These are phyloP conservation scores for Brachypalpus laphriformis DNA, from an alignment of 2,888 invertebrate species.

Conservation along the genomic window DNA sequence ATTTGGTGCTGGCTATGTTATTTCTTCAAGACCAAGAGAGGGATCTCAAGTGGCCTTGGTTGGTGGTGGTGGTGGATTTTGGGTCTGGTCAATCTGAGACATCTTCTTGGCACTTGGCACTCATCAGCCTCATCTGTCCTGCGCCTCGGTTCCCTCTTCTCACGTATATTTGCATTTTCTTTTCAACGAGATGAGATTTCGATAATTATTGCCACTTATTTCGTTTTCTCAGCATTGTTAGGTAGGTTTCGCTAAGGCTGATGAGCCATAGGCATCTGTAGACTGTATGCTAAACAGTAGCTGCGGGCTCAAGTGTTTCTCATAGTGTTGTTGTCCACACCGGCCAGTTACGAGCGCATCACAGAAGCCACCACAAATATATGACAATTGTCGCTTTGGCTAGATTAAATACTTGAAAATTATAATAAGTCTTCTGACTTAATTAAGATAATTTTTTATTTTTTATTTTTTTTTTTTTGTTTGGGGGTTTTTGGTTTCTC, in stretches of 20 bases:
- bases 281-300: constrained; percentile 67
- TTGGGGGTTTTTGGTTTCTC: not conserved
- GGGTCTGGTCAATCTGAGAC: constrained; percentile 67
- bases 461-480: too few relatives aligned
- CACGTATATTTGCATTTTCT: constrained; percentile 68
- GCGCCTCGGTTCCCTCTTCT: constrained; percentile 27
- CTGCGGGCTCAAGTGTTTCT: constrained; percentile 66
- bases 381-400: constrained; percentile 66
- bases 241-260: constrained; percentile 39
- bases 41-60: constrained; percentile 51
- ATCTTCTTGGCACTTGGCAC: constrained; percentile 70
- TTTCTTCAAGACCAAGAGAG: constrained; percentile 42
- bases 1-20: constrained; percentile 43
- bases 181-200: constrained; percentile 76
- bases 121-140: constrained; percentile 63
- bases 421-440: constrained; percentile 61
- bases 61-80: constrained; percentile 46
- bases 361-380: constrained; percentile 34
- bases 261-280: constrained; percentile 20
- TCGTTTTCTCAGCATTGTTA: constrained; percentile 75
- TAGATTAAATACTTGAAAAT: constrained; percentile 72
- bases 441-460: constrained; percentile 36
- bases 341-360: constrained; percentile 56
- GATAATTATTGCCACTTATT: constrained; percentile 81
- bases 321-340: constrained; percentile 64